phyloP scores from a whole-genome alignment of 2,797 vertebrate species.

The Bradypus variegatus region DNA sequence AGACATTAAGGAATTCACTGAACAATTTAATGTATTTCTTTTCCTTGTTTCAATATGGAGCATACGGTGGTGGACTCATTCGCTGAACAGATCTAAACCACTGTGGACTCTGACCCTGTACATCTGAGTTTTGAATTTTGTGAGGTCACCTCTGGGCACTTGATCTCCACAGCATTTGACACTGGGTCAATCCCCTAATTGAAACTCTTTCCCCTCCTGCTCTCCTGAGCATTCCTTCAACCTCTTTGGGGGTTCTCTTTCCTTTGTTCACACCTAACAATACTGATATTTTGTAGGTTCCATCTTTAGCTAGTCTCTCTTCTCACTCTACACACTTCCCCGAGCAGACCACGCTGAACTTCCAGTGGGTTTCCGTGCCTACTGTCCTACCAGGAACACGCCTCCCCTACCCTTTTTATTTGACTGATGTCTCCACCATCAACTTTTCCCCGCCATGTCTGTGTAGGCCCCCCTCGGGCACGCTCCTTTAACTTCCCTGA shows the following conservation, averaged over 20 bases:
- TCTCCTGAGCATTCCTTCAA: not conserved
- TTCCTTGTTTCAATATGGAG: not conserved
- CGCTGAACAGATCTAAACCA: not conserved
- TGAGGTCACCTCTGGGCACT: not conserved
- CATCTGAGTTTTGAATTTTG: not conserved
- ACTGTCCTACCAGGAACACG: not conserved
- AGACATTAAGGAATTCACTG: not conserved
- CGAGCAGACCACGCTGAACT: not conserved
- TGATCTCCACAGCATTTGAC: not conserved
- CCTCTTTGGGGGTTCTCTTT: not conserved
- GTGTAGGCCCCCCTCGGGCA: not conserved
- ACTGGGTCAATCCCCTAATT: not conserved
- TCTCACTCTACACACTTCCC: not conserved
- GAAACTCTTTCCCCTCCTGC: not conserved
- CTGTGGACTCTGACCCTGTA: not conserved
- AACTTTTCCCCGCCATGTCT: not conserved
- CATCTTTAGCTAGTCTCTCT: not conserved
- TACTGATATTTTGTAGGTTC: not conserved
- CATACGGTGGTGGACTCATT: not conserved
- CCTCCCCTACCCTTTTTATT: not conserved
- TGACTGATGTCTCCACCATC: not conserved
- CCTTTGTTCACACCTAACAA: not conserved
- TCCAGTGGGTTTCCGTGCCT: not conserved
- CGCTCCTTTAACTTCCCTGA: not conserved
- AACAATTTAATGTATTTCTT: not conserved